A percentile compares a stretch with the other conserved stretches of the same genome.
Conservation (phyloP, 2,888 invertebrate genomes). For the Chrysopilus asiliformis region DNA sequence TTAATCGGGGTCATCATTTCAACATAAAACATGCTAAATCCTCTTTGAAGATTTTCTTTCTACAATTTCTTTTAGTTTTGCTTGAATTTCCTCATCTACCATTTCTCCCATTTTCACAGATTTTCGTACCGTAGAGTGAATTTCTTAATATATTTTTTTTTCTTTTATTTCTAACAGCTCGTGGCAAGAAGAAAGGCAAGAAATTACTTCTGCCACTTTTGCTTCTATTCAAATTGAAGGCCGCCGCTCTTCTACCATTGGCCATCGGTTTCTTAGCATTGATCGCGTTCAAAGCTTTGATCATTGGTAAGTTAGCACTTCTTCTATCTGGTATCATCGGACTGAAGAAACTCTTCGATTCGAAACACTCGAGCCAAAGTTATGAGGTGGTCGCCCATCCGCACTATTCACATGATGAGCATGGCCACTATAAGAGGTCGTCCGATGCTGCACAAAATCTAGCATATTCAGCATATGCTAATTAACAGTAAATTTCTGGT, state of each 20-base stretch:
- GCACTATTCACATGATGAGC: constrained; percentile 46
- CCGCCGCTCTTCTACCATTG: constrained; percentile 62
- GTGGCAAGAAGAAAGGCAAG: constrained; percentile 63
- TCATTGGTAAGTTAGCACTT: constrained; percentile 72
- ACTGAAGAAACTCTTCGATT: constrained; percentile 57
- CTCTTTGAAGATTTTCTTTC: no score
- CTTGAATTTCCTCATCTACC: no score
- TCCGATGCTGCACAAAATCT: constrained; percentile 51
- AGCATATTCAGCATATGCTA: constrained; percentile 55
- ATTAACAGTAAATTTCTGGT: no score
- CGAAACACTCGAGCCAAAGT: constrained; percentile 53
- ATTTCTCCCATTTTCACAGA: no score
- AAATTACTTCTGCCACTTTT: constrained; percentile 63
- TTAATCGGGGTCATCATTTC: no score
- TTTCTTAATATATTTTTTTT: no score
- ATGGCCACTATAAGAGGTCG: constrained; percentile 51
- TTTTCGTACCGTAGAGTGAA: no score
- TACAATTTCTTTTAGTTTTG: no score
- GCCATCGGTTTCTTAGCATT: constrained; percentile 64
- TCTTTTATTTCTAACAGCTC: constrained; percentile 39
- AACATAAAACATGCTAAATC: no score
- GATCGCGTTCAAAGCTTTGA: constrained; percentile 69
- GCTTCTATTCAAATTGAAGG: constrained; percentile 65
- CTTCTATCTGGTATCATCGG: constrained; percentile 60
- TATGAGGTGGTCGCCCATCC: constrained; percentile 66